Conservation (phyloP, 2,888 invertebrate species). For the Kuschelorhynchus macadamiae region DNA sequence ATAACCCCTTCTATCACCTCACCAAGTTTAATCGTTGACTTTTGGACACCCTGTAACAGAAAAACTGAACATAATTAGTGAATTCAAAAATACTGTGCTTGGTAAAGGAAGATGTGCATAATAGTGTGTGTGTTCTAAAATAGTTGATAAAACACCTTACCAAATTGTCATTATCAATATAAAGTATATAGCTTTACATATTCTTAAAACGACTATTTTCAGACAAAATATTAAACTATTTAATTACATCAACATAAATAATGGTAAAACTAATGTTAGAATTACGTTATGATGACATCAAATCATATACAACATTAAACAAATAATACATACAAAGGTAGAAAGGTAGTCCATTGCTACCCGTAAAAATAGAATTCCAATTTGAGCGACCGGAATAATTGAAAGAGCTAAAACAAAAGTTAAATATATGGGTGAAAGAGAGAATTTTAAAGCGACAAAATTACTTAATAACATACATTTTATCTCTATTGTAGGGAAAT, state of each 20-base stretch:
- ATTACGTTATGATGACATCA: slow-evolving; percentile 17
- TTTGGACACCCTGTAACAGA: too few species aligned
- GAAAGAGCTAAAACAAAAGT: too few species aligned
- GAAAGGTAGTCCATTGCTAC: background rate
- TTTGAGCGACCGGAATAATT: too few species aligned
- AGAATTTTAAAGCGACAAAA: too few species aligned
- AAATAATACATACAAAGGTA: slow-evolving; percentile 10
- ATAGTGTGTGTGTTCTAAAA: too few species aligned
- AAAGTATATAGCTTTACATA: too few species aligned
- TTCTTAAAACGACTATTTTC: too few species aligned
- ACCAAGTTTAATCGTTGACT: too few species aligned
- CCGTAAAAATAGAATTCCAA: background rate
- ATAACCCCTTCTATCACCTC: too few species aligned
- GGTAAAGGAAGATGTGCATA: slow-evolving; percentile 26
- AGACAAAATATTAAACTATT: slow-evolving; percentile 4
- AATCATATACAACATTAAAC: slow-evolving; percentile 24
- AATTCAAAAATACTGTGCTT: slow-evolving; percentile 35
- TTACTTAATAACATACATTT: too few species aligned
- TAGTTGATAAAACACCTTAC: slow-evolving; percentile 1
- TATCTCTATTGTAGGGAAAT: too few species aligned
- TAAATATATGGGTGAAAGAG: too few species aligned
- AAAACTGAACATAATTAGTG: background rate
- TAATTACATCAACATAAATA: slow-evolving; percentile 12
- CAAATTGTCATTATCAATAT: background rate
- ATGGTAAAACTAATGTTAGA: slow-evolving; percentile 19